Evolutionary conservation across 2,888 invertebrate genomes (phyloP).

Genomic region (Euzophera pinguis): DNA sequence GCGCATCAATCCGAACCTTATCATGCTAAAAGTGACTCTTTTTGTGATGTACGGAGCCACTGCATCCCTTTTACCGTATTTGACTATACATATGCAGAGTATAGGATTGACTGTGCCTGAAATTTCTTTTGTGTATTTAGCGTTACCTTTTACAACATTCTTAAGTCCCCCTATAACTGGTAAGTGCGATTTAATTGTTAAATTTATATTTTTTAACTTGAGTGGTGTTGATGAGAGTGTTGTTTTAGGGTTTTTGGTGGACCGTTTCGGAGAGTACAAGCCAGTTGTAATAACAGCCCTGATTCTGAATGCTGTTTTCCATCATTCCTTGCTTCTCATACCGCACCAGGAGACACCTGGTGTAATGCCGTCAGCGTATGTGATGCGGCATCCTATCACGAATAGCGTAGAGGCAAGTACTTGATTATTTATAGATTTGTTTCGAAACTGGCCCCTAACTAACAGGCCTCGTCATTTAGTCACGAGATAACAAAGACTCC

Average conservation of each 20-base stretch:
- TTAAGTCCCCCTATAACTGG: slow-evolving; percentile 91
- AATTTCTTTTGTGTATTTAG: slow-evolving; percentile 92
- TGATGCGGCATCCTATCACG: slow-evolving; percentile 86
- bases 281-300: slow-evolving; percentile 89
- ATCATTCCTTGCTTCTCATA: slow-evolving; percentile 88
- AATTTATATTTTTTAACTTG: slow-evolving; percentile 1
- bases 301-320: slow-evolving; percentile 87
- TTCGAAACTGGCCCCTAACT: slow-evolving; percentile 49
- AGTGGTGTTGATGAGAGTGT: slow-evolving; percentile 18
- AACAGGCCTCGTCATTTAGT: slow-evolving; percentile 47
- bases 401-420: slow-evolving; percentile 81
- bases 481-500: slow-evolving; percentile 52
- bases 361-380: slow-evolving; percentile 86
- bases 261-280: slow-evolving; percentile 92
- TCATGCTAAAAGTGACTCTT: slow-evolving; percentile 89
- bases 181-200: slow-evolving; percentile 48
- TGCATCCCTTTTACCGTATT: slow-evolving; percentile 90
- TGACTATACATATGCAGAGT: slow-evolving; percentile 95
- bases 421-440: slow-evolving; percentile 34
- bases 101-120: slow-evolving; percentile 92
- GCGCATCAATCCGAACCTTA: slow-evolving; percentile 86
- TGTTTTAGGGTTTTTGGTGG: slow-evolving; percentile 87
- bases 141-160: slow-evolving; percentile 92
- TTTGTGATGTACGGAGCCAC: slow-evolving; percentile 93
- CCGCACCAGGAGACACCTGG: slow-evolving; percentile 90